Conservation (phyloP, 2,888 invertebrate species). For the Mythimna impura region DNA sequence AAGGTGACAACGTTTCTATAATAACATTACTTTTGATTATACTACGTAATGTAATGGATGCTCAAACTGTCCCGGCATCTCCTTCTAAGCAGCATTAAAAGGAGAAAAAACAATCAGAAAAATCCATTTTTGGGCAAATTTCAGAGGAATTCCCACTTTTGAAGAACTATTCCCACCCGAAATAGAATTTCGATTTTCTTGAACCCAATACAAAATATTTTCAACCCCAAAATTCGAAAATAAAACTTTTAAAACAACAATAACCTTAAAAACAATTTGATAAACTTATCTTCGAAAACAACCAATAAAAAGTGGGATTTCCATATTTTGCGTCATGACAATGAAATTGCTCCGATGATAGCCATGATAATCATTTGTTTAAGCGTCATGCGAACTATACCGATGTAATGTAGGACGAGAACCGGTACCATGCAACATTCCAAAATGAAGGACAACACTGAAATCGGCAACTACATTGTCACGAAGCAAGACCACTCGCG, state of each 20-base stretch:
- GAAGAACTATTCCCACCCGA: slow-evolving; percentile 26
- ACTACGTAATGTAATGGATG: slow-evolving; percentile 81
- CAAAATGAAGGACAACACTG: slow-evolving; percentile 82
- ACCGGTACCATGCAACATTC: slow-evolving; percentile 88
- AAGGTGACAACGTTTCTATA: slow-evolving; percentile 82
- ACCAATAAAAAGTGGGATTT: slow-evolving; percentile 78
- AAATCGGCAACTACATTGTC: slow-evolving; percentile 90
- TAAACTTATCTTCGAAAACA: slow-evolving; percentile 27
- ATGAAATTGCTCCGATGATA: slow-evolving; percentile 88
- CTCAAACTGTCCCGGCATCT: slow-evolving; percentile 88
- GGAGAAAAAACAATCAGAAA: slow-evolving; percentile 73
- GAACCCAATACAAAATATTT: slow-evolving; percentile 5
- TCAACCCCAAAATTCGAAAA: slow-evolving; percentile 21
- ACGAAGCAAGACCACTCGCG: slow-evolving; percentile 88
- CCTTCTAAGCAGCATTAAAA: slow-evolving; percentile 89
- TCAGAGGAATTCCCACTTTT: slow-evolving; percentile 70
- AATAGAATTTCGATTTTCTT: not conserved
- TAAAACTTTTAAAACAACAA: slow-evolving; percentile 3
- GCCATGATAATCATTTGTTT: slow-evolving; percentile 86
- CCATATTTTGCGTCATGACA: slow-evolving; percentile 89
- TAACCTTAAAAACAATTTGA: not conserved
- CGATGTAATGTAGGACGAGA: slow-evolving; percentile 63
- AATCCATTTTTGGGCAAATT: slow-evolving; percentile 68
- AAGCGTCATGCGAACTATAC: slow-evolving; percentile 87
- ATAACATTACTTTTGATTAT: slow-evolving; percentile 77